Evolutionary conservation across 2,113 vertebrate genomes (phyloP), one percentile per base, ranked within the genome.

Genomic region (Sebastes schlegelii): DNA sequence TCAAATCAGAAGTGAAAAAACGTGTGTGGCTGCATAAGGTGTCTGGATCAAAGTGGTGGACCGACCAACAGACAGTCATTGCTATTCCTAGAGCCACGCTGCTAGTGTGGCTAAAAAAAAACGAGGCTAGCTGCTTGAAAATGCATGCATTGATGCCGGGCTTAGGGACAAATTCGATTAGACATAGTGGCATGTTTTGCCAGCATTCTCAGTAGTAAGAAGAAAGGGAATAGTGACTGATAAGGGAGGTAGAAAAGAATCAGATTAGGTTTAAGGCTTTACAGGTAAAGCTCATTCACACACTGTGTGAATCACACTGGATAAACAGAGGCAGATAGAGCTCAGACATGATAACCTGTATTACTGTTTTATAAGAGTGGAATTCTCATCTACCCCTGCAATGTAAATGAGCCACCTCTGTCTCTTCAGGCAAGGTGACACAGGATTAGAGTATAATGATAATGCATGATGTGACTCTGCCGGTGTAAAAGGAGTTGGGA

Each of bases 341-440:
- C 76, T 74, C 48, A 73, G 46, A 66, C 23, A 69, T 67, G 63
- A 73, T 80, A 68, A 74, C 71, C 69, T 81, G 71, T 48, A 19
- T 61, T 17, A 10, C 8, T 51, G 43, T 66, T 84, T 75, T 62
- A 11, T 51, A 17, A 63, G 0, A 21, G 14, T 67, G 16, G 11
- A 68, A 79, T 78, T 66, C 63, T 48, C 66, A 45, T 80, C 77
- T 71, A 11, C 45, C 17, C 73, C 48, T 63, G 11, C 17, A 57
- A 23, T 79, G 71, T 72, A 83, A 90, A 85, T 80, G 72, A 87
- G 54, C 63, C 62, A 4, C 80, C 65, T 84, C 43, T 79, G 74
- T 81, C 75, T 73, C 79, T 57, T 70, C 64, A 64, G 64, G 62
- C 60, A 77, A 82, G 45, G 77, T 87, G 80, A 84, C 82, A 57